Percentiles rank a stretch among this genome's conserved stretches.
Evolutionary conservation across 2,797 vertebrate genomes (phyloP).

Genomic region (Iguana delicatissima): DNA sequence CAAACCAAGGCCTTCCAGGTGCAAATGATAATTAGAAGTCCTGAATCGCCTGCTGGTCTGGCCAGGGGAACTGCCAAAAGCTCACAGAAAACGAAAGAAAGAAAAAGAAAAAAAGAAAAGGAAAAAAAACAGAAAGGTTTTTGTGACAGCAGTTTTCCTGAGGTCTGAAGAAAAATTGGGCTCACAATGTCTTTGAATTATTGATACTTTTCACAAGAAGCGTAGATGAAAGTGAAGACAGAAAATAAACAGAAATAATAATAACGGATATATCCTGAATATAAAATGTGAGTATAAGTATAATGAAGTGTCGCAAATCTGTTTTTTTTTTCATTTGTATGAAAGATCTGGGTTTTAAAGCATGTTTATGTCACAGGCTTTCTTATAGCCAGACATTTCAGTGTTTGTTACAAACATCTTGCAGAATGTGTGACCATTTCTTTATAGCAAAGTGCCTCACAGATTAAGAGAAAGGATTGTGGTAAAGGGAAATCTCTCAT

Average conservation of each 20-base stretch:
- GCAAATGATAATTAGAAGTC: too few species aligned
- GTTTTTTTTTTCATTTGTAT: neutral
- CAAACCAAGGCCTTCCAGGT: too few species aligned
- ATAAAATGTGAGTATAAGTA: neutral
- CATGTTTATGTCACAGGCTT: neutral
- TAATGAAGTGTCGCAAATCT: neutral
- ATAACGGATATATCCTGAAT: neutral
- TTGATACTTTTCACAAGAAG: neutral
- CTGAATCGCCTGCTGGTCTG: too few species aligned
- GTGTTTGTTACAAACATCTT: neutral
- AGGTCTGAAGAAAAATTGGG: neutral
- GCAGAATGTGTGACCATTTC: neutral
- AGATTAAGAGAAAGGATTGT: neutral
- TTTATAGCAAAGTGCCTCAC: neutral
- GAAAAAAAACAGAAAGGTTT: too few species aligned
- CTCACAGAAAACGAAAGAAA: neutral
- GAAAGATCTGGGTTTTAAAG: neutral
- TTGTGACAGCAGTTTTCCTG: neutral
- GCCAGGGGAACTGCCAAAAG: neutral
- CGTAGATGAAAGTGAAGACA: neutral
- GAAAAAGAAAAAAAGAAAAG: too few species aligned
- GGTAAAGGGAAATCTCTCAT: neutral
- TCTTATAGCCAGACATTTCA: slow-evolving; percentile 1
- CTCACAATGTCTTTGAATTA: neutral
- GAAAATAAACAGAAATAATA: neutral